Conservation (phyloP, 2,888 invertebrate species). For the Girardia tigrina region DNA sequence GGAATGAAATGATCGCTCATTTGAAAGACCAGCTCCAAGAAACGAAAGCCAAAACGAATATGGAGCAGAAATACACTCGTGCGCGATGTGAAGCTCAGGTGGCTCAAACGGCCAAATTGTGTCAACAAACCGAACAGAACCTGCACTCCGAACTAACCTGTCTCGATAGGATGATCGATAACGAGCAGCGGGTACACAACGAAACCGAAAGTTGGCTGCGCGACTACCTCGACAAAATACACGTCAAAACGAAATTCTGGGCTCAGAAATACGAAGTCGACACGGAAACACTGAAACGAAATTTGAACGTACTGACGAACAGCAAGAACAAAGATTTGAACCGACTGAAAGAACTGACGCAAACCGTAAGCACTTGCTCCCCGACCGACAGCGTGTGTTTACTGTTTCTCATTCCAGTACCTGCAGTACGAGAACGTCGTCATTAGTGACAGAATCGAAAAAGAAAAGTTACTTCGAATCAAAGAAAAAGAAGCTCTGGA, state of each 20-base stretch:
- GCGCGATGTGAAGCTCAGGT: constrained; percentile 48
- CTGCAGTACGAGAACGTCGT: constrained; percentile 51
- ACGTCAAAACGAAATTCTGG: constrained; percentile 48
- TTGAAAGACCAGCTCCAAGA: constrained; percentile 50
- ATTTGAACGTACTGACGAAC: constrained; percentile 48
- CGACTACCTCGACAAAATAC: constrained; percentile 46
- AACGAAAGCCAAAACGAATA: constrained; percentile 49
- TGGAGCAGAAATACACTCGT: constrained; percentile 50
- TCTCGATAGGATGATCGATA: constrained; percentile 41
- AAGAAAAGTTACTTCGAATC: constrained; percentile 48
- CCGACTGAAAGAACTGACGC: constrained; percentile 47
- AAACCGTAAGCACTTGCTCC: constrained; percentile 41
- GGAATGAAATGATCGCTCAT: constrained; percentile 50
- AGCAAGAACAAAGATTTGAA: constrained; percentile 49
- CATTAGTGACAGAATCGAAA: constrained; percentile 50
- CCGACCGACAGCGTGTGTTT: not conserved
- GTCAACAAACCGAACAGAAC: constrained; percentile 42
- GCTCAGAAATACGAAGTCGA: constrained; percentile 45
- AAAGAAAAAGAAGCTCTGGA: constrained; percentile 48
- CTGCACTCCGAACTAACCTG: constrained; percentile 42
- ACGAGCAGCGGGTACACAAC: constrained; percentile 47
- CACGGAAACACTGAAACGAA: constrained; percentile 42
- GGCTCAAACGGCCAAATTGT: constrained; percentile 47
- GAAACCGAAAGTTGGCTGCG: constrained; percentile 47
- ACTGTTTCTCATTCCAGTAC: constrained; percentile 42